Conservation (phyloP, 2,113 vertebrate genomes). For the Passer montanus region DNA sequence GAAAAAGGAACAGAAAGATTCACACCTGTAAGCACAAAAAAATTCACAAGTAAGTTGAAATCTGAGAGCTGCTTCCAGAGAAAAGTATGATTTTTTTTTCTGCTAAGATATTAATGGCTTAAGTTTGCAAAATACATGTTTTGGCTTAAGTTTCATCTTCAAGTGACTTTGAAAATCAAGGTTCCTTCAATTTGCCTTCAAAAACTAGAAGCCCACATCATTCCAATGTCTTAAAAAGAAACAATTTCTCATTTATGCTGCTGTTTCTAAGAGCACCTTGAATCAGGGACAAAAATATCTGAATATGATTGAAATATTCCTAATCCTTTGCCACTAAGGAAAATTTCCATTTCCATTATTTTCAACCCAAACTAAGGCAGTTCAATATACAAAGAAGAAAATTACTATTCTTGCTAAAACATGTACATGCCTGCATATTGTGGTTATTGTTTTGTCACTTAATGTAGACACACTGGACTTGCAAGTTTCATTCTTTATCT, state of each 20-base stretch:
- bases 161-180: background rate
- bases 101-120: background rate
- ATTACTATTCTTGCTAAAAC: background rate
- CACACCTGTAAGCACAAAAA: background rate
- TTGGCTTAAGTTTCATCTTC: background rate
- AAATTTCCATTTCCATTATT: background rate
- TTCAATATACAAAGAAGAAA: background rate
- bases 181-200: background rate
- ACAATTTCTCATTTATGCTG: background rate
- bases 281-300: background rate
- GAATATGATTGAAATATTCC: background rate
- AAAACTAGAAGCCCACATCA: background rate
- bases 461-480: background rate
- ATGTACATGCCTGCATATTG: rapidly evolving
- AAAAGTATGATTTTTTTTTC: background rate
- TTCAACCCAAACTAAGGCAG: background rate
- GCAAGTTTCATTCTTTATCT: background rate
- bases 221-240: background rate
- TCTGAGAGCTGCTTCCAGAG: background rate
- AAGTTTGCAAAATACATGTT: background rate
- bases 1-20: background rate
- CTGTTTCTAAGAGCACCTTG: background rate
- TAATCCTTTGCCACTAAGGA: background rate
- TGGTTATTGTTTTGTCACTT: background rate
- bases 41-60: background rate